These are phyloP conservation scores for Rhagoletis pomonella DNA, from an alignment of 1,140 invertebrate genomes.

Conservation along the genomic window DNA sequence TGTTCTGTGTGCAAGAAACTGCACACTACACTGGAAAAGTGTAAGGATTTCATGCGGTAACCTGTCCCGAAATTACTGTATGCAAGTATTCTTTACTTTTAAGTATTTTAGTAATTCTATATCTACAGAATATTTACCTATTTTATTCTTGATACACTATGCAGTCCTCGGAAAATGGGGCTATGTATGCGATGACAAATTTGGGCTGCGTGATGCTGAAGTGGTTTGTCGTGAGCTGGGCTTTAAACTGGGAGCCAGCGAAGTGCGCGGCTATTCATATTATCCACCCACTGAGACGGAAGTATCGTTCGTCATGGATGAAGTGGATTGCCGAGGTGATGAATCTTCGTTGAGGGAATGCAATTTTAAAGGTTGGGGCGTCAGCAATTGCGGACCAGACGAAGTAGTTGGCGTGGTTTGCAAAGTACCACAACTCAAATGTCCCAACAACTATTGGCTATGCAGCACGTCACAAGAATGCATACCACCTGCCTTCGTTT, in stretches of 20 bases:
- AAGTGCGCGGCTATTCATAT: conserved; percentile 78
- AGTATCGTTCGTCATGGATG: conserved; percentile 80
- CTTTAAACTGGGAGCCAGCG: conserved; percentile 78
- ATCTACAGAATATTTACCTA: too few species aligned
- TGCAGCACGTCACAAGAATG: conserved; percentile 80
- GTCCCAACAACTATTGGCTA: conserved; percentile 79
- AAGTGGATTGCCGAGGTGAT: conserved; percentile 82
- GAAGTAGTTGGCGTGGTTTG: conserved; percentile 83
- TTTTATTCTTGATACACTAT: not conserved
- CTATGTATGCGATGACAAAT: conserved; percentile 85
- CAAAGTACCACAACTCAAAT: conserved; percentile 77
- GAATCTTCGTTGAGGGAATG: conserved; percentile 82
- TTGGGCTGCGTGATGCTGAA: conserved; percentile 80
- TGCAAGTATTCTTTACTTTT: too few species aligned
- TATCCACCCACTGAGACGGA: conserved; percentile 66
- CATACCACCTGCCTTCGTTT: conserved; percentile 80
- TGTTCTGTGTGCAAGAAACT: too few species aligned
- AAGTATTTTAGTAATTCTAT: too few species aligned
- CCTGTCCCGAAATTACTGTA: too few species aligned
- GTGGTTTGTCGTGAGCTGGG: conserved; percentile 84
- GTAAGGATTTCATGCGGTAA: too few species aligned
- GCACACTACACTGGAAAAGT: too few species aligned
- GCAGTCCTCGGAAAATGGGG: conserved; percentile 81
- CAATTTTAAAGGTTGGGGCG: conserved; percentile 82
- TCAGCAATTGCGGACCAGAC: conserved; percentile 82